These are phyloP conservation scores for Yponomeuta plumbellus DNA, from an alignment of 2,888 invertebrate genomes.

Conservation along the genomic window DNA sequence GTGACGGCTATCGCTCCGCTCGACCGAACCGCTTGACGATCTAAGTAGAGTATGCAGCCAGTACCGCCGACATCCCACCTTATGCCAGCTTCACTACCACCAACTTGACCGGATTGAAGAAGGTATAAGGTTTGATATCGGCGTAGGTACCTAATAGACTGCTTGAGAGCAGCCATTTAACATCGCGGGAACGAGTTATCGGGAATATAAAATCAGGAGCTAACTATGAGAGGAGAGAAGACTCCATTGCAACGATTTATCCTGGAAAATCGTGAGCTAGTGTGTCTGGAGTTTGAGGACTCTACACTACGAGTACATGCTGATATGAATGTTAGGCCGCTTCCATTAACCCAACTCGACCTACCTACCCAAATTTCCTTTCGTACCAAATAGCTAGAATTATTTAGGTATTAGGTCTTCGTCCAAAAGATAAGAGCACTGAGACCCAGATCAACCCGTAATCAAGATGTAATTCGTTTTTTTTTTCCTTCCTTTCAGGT, in stretches of 20 bases:
- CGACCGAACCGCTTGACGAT: constrained; percentile 1
- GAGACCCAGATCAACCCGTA: too few species aligned
- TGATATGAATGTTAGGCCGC: background rate
- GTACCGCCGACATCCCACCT: background rate
- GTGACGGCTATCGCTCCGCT: constrained; percentile 60
- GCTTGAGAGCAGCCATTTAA: constrained; percentile 42
- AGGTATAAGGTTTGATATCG: background rate
- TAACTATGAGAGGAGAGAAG: constrained; percentile 3
- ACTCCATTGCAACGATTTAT: background rate
- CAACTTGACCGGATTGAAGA: background rate
- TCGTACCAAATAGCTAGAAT: too few species aligned
- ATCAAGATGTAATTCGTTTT: too few species aligned
- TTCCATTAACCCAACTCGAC: background rate
- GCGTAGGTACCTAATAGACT: background rate
- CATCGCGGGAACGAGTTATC: constrained; percentile 51
- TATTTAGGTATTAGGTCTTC: too few species aligned
- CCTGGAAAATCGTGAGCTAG: background rate
- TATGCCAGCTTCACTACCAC: background rate
- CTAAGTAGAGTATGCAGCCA: background rate
- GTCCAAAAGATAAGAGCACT: too few species aligned
- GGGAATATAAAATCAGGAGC: background rate
- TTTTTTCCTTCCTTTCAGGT: constrained; percentile 67
- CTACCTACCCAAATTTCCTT: too few species aligned
- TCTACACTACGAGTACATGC: too few species aligned
- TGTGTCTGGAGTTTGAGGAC: background rate